Evolutionary conservation across 2,888 invertebrate species (phyloP).

Genomic region (Acleris literana): DNA sequence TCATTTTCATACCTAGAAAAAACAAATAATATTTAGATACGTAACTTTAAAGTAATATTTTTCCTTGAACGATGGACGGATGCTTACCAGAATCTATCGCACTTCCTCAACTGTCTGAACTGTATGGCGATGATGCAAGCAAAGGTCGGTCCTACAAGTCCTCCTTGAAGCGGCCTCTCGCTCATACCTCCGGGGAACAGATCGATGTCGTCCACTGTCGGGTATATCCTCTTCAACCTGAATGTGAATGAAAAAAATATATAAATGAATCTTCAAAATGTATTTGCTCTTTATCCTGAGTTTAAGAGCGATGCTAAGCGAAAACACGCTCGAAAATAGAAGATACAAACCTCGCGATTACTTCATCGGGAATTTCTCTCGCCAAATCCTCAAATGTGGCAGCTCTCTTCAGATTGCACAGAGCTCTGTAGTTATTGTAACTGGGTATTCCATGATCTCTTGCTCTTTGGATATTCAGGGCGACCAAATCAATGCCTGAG

Average conservation of each 20-base stretch:
- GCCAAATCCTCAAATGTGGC: slow-evolving; percentile 93
- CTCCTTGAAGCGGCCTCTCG: slow-evolving; percentile 93
- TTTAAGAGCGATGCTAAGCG: background rate
- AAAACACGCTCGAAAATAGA: too few species aligned
- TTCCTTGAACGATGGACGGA: background rate
- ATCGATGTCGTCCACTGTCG: slow-evolving; percentile 97
- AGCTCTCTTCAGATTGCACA: slow-evolving; percentile 95
- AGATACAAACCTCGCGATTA: slow-evolving; percentile 83
- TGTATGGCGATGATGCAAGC: slow-evolving; percentile 97
- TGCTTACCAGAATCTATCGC: slow-evolving; percentile 95
- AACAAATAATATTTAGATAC: too few species aligned
- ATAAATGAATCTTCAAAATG: background rate
- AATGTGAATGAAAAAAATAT: slow-evolving; percentile 13
- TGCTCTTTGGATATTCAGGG: slow-evolving; percentile 93
- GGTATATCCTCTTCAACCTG: slow-evolving; percentile 90
- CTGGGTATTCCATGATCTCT: slow-evolving; percentile 95
- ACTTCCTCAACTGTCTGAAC: slow-evolving; percentile 94
- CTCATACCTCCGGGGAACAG: slow-evolving; percentile 98
- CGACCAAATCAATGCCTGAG: slow-evolving; percentile 96
- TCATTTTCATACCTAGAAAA: slow-evolving; percentile 91
- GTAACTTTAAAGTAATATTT: background rate
- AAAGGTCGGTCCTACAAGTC: slow-evolving; percentile 96
- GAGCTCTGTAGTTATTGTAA: slow-evolving; percentile 94
- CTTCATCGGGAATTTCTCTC: slow-evolving; percentile 93
- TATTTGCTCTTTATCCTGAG: background rate